Evolutionary conservation across 2,797 vertebrate genomes (phyloP).

Genomic region (Danio jaintianensis): DNA sequence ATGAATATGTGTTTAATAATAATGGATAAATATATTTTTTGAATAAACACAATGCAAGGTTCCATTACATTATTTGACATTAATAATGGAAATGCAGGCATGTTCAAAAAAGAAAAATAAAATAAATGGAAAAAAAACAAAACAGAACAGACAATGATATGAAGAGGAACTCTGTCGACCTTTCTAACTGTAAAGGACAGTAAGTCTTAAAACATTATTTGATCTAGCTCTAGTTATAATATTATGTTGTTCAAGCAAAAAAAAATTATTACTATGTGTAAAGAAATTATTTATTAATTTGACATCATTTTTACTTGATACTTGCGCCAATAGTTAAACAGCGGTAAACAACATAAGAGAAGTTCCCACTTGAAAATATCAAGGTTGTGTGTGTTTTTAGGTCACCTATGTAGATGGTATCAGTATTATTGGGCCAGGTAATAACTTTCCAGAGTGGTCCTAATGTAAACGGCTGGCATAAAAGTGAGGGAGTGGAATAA

Average conservation of each 20-base stretch:
- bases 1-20: too few relatives aligned
- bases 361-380: background rate
- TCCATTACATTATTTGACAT: background rate
- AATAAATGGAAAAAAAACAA: too few relatives aligned
- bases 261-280: background rate
- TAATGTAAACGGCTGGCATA: constrained; percentile 10
- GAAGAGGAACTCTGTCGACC: background rate
- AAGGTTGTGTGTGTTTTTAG: background rate
- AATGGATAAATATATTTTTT: too few relatives aligned
- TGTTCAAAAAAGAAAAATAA: background rate
- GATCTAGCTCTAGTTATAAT: too few relatives aligned
- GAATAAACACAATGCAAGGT: too few relatives aligned
- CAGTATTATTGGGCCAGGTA: background rate
- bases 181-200: background rate
- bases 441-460: background rate
- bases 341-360: background rate
- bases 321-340: background rate
- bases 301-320: too few relatives aligned
- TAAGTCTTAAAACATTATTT: background rate
- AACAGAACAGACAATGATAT: background rate
- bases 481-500: constrained; percentile 13
- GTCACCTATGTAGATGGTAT: background rate
- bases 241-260: too few relatives aligned
- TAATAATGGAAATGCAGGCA: background rate
- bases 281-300: background rate